Conservation (phyloP, 2,888 invertebrate species). For the Meteorus colon region DNA sequence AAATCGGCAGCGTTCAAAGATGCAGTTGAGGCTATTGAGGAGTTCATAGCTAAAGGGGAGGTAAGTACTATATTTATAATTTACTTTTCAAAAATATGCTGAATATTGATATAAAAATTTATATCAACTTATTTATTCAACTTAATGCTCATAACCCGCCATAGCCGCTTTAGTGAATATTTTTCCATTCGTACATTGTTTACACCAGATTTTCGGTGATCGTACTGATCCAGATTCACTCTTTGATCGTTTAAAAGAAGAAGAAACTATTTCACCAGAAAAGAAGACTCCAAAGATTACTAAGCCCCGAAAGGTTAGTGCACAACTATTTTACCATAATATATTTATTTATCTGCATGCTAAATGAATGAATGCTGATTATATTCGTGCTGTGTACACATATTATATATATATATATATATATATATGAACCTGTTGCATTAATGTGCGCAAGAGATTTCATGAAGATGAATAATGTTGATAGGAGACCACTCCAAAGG, state of each 20-base stretch:
- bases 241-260: constrained; percentile 82
- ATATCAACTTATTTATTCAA: no score
- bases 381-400: no score
- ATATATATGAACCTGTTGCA: no score
- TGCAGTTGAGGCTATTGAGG: constrained; percentile 86
- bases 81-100: constrained; percentile 4
- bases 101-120: no score
- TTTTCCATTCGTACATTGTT: not conserved
- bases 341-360: not conserved
- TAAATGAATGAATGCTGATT: not conserved
- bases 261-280: constrained; percentile 71
- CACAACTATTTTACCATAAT: not conserved
- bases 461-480: constrained; percentile 34
- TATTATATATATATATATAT: no score
- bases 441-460: not conserved
- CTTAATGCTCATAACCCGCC: no score
- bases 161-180: no score
- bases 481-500: constrained; percentile 70
- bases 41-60: constrained; percentile 83
- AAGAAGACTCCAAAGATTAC: constrained; percentile 69
- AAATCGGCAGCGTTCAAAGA: constrained; percentile 86
- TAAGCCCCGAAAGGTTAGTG: constrained; percentile 73
- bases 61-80: constrained; percentile 65
- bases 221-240: constrained; percentile 80
- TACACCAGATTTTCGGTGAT: constrained; percentile 74